A percentile compares a stretch with the other conserved stretches of the same genome.
Conservation (phyloP, 2,888 invertebrate genomes). For the Phyllotreta striolata region DNA sequence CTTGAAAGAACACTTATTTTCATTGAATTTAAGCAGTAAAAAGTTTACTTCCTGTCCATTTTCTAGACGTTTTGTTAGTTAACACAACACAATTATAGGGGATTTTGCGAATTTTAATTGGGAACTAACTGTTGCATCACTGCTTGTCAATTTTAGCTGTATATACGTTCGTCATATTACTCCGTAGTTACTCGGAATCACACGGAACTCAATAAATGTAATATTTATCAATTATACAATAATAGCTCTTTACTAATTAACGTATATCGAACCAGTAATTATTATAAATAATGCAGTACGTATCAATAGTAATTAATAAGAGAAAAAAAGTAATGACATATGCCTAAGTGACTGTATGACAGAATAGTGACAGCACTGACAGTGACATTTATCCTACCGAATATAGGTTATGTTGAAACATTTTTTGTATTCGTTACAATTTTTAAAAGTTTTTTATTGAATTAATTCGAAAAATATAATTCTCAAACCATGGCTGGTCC, state of each 20-base stretch:
- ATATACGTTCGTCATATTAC: too few species aligned
- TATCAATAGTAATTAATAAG: too few species aligned
- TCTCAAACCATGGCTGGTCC: conserved; percentile 56
- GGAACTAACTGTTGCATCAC: conserved; percentile 15
- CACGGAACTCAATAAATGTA: too few species aligned
- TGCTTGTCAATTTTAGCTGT: conserved; percentile 9
- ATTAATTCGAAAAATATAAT: conserved; percentile 11
- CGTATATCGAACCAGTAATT: too few species aligned
- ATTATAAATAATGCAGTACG: too few species aligned
- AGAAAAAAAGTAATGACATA: too few species aligned
- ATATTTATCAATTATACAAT: too few species aligned
- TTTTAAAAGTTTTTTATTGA: conserved; percentile 16
- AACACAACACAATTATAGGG: conserved; percentile 23
- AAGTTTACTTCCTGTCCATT: conserved; percentile 32
- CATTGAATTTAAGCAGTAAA: conserved; percentile 16
- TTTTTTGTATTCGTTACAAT: not conserved
- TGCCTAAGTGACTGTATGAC: too few species aligned
- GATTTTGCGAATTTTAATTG: conserved; percentile 1
- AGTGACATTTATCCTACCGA: too few species aligned
- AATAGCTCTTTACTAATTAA: too few species aligned
- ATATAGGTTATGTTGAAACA: conserved; percentile 4
- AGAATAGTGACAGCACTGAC: conserved; percentile 4
- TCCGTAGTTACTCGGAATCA: too few species aligned
- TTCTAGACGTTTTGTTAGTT: conserved; percentile 26
- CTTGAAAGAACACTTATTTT: conserved; percentile 17